Evolutionary conservation across 2,888 invertebrate genomes (phyloP).

Genomic region (Andrena marginata): DNA sequence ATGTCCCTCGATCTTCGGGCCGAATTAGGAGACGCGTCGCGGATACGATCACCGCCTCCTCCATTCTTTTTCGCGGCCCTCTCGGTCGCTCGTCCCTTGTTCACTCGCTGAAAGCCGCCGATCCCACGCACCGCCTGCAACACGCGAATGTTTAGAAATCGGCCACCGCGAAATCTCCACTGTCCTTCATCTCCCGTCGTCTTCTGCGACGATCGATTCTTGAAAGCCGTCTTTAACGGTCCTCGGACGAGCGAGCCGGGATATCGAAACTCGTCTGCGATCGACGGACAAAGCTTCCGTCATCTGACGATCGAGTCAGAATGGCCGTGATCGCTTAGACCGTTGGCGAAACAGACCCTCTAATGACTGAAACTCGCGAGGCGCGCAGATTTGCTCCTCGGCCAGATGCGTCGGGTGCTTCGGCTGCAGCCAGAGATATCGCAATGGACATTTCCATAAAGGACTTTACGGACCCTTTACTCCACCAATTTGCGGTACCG

Average conservation of each 20-base stretch:
- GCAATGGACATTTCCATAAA: conserved; percentile 62
- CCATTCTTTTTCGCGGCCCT: neutral
- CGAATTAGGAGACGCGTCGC: conserved; percentile 65
- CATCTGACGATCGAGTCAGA: neutral
- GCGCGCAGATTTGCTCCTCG: conserved; percentile 31
- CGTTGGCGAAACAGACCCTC: conserved; percentile 1
- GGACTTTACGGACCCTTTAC: conserved; percentile 67
- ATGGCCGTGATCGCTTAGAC: too few relatives aligned
- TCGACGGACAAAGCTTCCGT: neutral
- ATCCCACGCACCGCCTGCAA: conserved; percentile 8
- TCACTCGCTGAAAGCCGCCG: conserved; percentile 11
- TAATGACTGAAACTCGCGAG: conserved; percentile 29
- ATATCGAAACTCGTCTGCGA: neutral
- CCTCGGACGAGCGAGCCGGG: too few relatives aligned
- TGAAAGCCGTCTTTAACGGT: too few relatives aligned
- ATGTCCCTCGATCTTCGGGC: conserved; percentile 58
- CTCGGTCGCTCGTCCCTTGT: neutral
- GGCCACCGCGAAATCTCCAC: neutral
- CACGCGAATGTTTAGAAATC: neutral
- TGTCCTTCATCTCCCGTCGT: too few relatives aligned
- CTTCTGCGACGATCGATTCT: too few relatives aligned
- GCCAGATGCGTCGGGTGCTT: conserved; percentile 22
- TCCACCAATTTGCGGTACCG: conserved; percentile 73
- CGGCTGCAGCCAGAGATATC: conserved; percentile 54
- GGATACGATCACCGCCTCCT: conserved; percentile 45